Base-by-base conservation (phyloP, 2,113 vertebrate genomes). In the Procavia capensis region DNA sequence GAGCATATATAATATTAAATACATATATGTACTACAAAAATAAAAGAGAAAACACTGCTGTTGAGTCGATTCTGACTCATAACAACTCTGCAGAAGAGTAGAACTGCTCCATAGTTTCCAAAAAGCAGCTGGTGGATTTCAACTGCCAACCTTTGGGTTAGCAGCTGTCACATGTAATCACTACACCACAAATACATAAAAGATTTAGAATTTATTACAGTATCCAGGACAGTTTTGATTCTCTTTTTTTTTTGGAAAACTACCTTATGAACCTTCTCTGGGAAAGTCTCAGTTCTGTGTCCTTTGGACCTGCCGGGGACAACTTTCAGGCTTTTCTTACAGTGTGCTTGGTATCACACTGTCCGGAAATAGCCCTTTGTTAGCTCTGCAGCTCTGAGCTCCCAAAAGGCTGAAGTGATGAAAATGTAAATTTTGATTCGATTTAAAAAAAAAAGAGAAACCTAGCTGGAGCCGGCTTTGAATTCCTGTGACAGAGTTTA, bases 401-500 rank as follows among this genome's bases (percentile, higher is more conserved):
- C 88, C 88, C 94, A 90, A 70, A 80, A 96, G 68, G 34, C 76
- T 61, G 50, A 94, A 95, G 76, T 79, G 92, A 89, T 94, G 86
- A 90, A 94, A 66, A 78, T 85, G 39, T 64, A 64, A 92, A 75
- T 20, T 88, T 17, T 39, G 50, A 78, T 84, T 88, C 93, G 93
- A 41, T 96, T 85, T 95, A 88, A 81, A 76, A 90, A 95, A 93
- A 95, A 80, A n/a, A 8, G 13, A 7, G 2, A 36, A 14, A 85
- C 80, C 34, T 27, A 61, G 80, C 45, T 16, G 22, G 80, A 39
- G 93, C 82, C 94, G 82, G 86, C 92, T 97, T 97, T 96, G 96
- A 93, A 96, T 95, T 98, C 34, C 36, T 84, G 19, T 14, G 81
- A 81, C 66, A 76, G 81, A 22, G 31, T 97, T 97, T 96, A 97